Evolutionary conservation across 2,113 vertebrate genomes (phyloP), one percentile per base, ranked within the genome.

Genomic region (Silurus asotus): DNA sequence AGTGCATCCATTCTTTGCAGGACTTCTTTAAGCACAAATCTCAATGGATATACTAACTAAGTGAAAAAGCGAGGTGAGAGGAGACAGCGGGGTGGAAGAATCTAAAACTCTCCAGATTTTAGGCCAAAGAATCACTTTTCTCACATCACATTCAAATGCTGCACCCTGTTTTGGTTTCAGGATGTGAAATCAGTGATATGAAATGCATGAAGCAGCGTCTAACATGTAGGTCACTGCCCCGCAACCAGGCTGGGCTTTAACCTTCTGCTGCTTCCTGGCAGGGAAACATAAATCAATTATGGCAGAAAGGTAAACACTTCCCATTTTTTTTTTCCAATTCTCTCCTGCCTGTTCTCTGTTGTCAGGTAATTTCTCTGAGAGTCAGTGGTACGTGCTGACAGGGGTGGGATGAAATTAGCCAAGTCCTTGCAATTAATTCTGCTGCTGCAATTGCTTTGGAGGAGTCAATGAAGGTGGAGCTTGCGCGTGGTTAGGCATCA

Each of bases 271-370:
- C 69, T 84, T 88, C 81, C 53, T 79, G 28, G 55, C 65, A 81
- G 51, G 51, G 80, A 49, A 61, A 76, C 87, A 89, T 89, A 87
- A 91, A 90, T 90, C 89, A 88, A 84, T 89, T 88, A 84, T 23
- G 56, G 53, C 23, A 65, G 59, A 74, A 88, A 80, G 80, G 84
- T 84, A 89, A 90, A 90, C 89, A 89, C 80, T 81, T 84, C 83
- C 74, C 23, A 17, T 62, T 56, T 76, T 76, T 19, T 74, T 84
- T 85, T 74, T 58, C 45, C 37, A n/a, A 6, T 80, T 25, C 69
- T 51, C 61, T 65, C 51, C 76, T 77, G 14, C 56, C 23, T 69
- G 37, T 8, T 69, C 72, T 80, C 45, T 65, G 82, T 56, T 87
- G 89, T 88, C 84, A 85, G 86, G 84, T 84, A 78, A 83, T 91